Base-by-base conservation (phyloP, 2,113 vertebrate genomes). In the Chlorodrepanis virens region DNA sequence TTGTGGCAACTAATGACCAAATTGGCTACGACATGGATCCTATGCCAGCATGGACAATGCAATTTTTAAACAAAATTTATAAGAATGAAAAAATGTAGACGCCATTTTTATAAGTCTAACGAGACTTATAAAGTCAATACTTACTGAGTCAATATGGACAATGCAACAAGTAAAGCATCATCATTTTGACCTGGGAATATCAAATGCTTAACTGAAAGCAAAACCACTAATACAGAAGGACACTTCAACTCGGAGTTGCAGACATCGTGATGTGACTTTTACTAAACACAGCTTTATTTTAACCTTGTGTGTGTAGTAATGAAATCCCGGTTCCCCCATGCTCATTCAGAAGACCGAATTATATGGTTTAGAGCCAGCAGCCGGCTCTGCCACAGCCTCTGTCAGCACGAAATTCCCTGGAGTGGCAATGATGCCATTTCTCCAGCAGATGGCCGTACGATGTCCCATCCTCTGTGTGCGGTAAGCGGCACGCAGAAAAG, bases 361-460 rank as follows among this genome's bases (percentile, higher is more conserved):
- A 2, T 1, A 5, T 15, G 44, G 29, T 29, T 80, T 39, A 29
- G 13, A 44, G 67, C 19, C 39, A n/a, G 69, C 15, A 10, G 21
- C 47, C 20, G 17, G 3, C 52, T 56, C 63, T 52, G 65, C 35
- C 35, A 10, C 16, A 64, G 60, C 52, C 57, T 0, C 54, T 50
- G 70, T 49, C 54, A 52, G 54, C 24, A 1, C 7, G 8, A 56
- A 91, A 85, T 70, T 94, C 71, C 91, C 45, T 40, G 4, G 11
- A 14, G 8, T 16, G 37, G 87, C 57, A 97, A 44, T 24, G 40
- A 54, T 78, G 12, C 14, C 10, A 3, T 83, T 90, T 96, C 89
- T 90, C 97, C 97, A 97, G 97, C 89, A 97, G 97, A 95, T 97
- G 97, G 97, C 97, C 93, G 72, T 95, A 91, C 93, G 79, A 63